Percentiles rank a stretch among this genome's conserved stretches.
Evolutionary conservation across 2,888 invertebrate species (phyloP).

Genomic region (Cetonia aurata): DNA sequence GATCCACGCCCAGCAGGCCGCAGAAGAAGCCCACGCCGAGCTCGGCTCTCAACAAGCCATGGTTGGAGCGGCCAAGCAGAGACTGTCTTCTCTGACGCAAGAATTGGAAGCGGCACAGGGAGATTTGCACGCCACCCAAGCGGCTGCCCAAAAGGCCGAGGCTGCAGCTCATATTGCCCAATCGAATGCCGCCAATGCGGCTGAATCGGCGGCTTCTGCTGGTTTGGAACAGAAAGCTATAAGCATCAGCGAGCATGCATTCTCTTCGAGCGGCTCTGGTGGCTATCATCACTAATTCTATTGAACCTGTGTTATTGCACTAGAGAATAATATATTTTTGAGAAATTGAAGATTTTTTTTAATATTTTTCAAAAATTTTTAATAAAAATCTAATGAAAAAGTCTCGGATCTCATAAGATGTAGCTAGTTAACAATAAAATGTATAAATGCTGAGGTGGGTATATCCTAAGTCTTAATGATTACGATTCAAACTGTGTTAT

Average conservation of each 20-base stretch:
- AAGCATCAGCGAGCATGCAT: conserved; percentile 29
- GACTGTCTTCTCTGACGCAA: conserved; percentile 75
- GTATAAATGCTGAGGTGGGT: too few species aligned
- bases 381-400: too few species aligned
- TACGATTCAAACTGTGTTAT: too few species aligned
- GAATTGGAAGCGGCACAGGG: conserved; percentile 78
- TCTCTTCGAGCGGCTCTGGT: conserved; percentile 17
- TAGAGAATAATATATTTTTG: too few species aligned
- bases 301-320: too few species aligned
- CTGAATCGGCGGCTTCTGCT: conserved; percentile 36
- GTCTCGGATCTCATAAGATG: too few species aligned
- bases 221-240: conserved; percentile 19
- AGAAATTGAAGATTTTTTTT: too few species aligned
- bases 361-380: too few species aligned
- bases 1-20: conserved; percentile 81
- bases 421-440: too few species aligned
- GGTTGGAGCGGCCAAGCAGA: conserved; percentile 81
- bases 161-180: conserved; percentile 81
- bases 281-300: conserved; percentile 21
- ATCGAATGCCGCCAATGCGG: conserved; percentile 81
- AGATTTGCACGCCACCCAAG: conserved; percentile 82
- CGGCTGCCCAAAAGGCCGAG: conserved; percentile 79
- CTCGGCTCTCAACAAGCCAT: conserved; percentile 80
- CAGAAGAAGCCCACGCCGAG: conserved; percentile 81
- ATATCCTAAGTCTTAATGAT: too few species aligned